phyloP scores from a whole-genome alignment of 2,113 vertebrate species.

The Pygoscelis adeliae region DNA sequence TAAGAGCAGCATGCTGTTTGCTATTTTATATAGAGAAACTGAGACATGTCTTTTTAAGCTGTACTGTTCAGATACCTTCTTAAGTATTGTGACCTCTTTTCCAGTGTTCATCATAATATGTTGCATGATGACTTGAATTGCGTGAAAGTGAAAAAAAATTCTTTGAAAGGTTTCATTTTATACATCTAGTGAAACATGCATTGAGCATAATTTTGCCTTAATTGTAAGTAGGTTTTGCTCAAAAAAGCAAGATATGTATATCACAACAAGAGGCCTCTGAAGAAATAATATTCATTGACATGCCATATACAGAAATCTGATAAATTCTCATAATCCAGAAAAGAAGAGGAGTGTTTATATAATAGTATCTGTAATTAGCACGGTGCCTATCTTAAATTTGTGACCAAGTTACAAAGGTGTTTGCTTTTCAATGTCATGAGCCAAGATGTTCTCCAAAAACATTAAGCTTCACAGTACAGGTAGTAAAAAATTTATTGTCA shows the following conservation, averaged over 20 bases:
- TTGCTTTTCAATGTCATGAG: not conserved
- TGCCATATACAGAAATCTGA: not conserved
- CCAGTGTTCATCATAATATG: not conserved
- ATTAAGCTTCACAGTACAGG: not conserved
- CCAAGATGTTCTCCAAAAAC: not conserved
- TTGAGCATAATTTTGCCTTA: not conserved
- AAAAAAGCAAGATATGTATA: not conserved
- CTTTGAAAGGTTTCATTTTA: not conserved
- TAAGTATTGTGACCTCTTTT: not conserved
- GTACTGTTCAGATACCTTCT: not conserved
- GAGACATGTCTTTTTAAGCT: not conserved
- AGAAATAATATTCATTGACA: not conserved
- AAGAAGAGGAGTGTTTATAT: not conserved
- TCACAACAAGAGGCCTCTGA: not conserved
- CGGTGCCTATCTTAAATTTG: not conserved
- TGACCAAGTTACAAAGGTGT: not conserved
- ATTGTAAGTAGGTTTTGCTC: not conserved
- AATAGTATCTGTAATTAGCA: not conserved
- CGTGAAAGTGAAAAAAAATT: not conserved
- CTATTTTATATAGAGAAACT: not conserved
- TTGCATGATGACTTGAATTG: not conserved
- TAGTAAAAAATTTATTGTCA: not conserved
- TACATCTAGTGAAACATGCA: not conserved
- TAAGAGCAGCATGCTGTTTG: not conserved
- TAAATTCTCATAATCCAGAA: not conserved